Evolutionary conservation across 2,113 vertebrate species (phyloP), one percentile per base, ranked within the genome.

Genomic region (Corvus moneduloides): DNA sequence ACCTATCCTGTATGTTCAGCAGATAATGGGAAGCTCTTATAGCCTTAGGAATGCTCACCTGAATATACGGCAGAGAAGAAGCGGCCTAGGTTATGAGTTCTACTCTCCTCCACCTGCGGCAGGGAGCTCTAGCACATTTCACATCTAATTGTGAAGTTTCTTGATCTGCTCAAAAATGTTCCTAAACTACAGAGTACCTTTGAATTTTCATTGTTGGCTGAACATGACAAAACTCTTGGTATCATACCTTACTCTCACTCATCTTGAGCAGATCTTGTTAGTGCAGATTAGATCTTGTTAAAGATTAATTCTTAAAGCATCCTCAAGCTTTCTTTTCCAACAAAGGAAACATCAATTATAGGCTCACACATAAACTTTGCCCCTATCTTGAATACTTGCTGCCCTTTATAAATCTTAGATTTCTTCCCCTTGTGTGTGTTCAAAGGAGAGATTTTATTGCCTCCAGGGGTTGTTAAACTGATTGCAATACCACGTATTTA

Each of bases 401-500:
- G 98, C 99, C 98, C 98, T 99, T 96, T 97, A 98, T 98, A 98
- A 98, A 98, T 99, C 99, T 98, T 98, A 98, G 99, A 98, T 98
- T 98, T 98, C 98, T 97, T 98, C 98, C 98, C 98, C 98, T 98
- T 97, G 98, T 98, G 98, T 98, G 98, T 98, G 98, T 99, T 99
- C 98, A 99, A 99, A 99, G 99, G 97, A 98, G 98, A 98, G 98
- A 98, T 98, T 98, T 98, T 92, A 97, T 94, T 98, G 98, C 99
- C 99, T 99, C 98, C 98, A 97, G 98, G 99, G 99, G 98, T 98
- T 99, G 98, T 99, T 99, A 99, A 99, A 99, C 98, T 99, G 98
- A 99, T 99, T 98, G 98, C 98, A 98, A 98, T 98, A 98, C 98
- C 98, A 98, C 98, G 98, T 99, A 99, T 99, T 99, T 99, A 99